phyloP scores from a whole-genome alignment of 64 coral and sea anemone species.

The Stichodactyla mertensii region DNA sequence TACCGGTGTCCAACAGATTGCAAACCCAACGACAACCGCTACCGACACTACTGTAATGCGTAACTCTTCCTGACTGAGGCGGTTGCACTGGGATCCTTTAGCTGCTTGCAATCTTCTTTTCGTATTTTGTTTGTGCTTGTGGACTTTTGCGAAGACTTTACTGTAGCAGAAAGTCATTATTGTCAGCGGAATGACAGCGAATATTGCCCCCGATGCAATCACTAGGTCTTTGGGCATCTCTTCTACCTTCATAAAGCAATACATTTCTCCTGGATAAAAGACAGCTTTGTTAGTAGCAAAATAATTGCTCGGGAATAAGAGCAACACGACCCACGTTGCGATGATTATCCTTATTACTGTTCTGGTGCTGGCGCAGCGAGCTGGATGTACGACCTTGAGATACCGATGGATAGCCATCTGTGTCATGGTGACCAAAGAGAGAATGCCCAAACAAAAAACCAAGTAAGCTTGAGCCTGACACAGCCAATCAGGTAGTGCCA shows the following conservation, averaged over 20 bases:
- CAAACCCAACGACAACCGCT: not conserved
- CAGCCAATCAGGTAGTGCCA: not conserved
- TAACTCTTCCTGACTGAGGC: not conserved
- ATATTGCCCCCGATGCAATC: not conserved
- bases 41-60: not conserved
- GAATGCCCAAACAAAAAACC: not conserved
- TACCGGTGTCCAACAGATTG: not conserved
- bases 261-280: not conserved
- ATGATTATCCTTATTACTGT: not conserved
- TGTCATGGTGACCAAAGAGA: not conserved
- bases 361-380: not conserved
- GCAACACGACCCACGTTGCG: not conserved
- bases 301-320: not conserved
- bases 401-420: not conserved
- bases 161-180: not conserved
- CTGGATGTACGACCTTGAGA: not conserved
- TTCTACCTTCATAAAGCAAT: constrained; percentile 2
- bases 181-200: not conserved
- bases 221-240: not conserved
- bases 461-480: not conserved
- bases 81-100: not conserved
- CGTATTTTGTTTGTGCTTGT: constrained; percentile 5
- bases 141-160: constrained; percentile 8
- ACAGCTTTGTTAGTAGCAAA: not conserved
- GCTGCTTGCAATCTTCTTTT: not conserved